These are phyloP conservation scores for Lepidocolaptes lacrymiger DNA, from an alignment of 2,797 vertebrate species.

Conservation along the genomic window DNA sequence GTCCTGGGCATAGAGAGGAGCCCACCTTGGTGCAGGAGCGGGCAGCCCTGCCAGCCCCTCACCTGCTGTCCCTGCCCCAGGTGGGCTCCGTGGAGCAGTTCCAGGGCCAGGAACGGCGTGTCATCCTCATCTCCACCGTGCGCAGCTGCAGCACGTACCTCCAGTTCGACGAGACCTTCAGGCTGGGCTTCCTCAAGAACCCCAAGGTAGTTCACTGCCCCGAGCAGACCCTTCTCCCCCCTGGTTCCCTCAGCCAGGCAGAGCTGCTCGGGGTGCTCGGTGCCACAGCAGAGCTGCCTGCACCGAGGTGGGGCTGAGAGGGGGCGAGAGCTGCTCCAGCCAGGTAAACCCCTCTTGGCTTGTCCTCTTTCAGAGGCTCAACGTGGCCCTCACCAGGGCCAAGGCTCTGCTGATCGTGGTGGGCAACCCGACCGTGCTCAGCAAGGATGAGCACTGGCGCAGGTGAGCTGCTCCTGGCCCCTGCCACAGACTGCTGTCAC, in stretches of 20 bases:
- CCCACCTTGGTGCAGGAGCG: background rate
- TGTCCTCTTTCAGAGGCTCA: conserved; percentile 84
- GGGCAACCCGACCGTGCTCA: conserved; percentile 88
- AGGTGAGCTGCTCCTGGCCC: conserved; percentile 66
- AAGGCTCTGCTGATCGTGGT: conserved; percentile 91
- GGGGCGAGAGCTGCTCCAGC: fast-evolving
- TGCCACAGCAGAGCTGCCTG: background rate
- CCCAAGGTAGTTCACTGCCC: conserved; percentile 79
- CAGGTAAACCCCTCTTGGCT: background rate
- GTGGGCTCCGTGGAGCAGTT: conserved; percentile 96
- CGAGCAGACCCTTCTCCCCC: background rate
- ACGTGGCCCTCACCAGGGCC: conserved; percentile 93
- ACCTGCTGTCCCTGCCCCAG: conserved; percentile 65
- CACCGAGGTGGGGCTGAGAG: background rate
- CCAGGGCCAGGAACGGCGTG: conserved; percentile 90
- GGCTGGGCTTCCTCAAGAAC: conserved; percentile 91
- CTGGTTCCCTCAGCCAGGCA: fast-evolving
- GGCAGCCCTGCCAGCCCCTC: background rate
- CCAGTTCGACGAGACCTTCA: conserved; percentile 81
- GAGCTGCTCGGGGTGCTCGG: background rate
- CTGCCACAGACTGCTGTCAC: fast-evolving
- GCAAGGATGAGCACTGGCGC: conserved; percentile 82
- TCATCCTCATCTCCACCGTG: conserved; percentile 91
- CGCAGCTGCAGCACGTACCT: conserved; percentile 83
- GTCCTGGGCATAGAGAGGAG: background rate